Conservation (phyloP, 2,888 invertebrate species). For the Brenthis hecate region DNA sequence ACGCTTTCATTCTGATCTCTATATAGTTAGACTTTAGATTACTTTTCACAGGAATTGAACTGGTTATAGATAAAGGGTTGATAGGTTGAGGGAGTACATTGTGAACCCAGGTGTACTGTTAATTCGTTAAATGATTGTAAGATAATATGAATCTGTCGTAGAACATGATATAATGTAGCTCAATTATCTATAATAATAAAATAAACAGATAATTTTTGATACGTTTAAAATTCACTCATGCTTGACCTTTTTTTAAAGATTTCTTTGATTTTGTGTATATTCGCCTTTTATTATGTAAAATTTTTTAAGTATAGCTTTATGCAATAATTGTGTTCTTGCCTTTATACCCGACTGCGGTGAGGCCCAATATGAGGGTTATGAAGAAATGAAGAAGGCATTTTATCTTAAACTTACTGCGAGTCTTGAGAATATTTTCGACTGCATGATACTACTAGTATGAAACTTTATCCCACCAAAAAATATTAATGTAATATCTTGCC, state of each 20-base stretch:
- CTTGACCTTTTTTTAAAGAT: neutral
- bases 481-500: no score
- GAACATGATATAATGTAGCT: constrained; percentile 6
- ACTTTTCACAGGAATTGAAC: neutral
- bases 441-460: no score
- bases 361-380: no score
- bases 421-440: no score
- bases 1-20: neutral
- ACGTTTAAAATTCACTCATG: neutral
- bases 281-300: no score
- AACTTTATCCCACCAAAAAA: no score
- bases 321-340: no score
- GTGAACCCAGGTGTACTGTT: constrained; percentile 35
- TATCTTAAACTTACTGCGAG: no score
- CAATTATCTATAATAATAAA: constrained; percentile 12
- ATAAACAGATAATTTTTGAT: constrained; percentile 3
- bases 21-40: neutral
- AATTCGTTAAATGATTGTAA: constrained; percentile 32
- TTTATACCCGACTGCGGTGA: no score
- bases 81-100: constrained; percentile 10
- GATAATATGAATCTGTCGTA: constrained; percentile 16
- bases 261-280: neutral
- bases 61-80: constrained; percentile 28
- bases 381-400: no score
- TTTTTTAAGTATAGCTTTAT: no score